Conservation (phyloP, 1,140 invertebrate species). For the Cephus cinctus region DNA sequence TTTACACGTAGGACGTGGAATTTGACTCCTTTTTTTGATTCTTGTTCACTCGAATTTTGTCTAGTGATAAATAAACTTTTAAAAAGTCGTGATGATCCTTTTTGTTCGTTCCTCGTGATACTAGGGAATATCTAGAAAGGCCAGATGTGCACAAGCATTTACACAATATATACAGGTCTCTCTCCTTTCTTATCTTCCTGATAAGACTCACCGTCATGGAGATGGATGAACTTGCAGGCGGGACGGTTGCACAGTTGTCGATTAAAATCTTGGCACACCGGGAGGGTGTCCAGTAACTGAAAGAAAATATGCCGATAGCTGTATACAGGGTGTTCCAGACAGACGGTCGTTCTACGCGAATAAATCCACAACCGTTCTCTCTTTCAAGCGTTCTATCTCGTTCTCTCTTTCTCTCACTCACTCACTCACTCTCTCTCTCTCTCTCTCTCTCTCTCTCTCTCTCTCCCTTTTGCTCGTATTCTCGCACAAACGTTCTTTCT, state of each 20-base stretch:
- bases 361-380: conserved; percentile 3
- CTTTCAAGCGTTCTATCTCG: conserved; percentile 9
- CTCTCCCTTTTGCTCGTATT: conserved; percentile 3
- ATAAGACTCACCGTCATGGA: conserved; percentile 80
- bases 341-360: conserved; percentile 21
- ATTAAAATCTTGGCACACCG: conserved; percentile 99
- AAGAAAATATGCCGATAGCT: conserved; percentile 60
- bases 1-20: too few species aligned
- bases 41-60: too few species aligned
- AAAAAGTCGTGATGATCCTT: too few species aligned
- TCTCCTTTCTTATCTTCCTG: too few species aligned
- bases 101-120: too few species aligned
- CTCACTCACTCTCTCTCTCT: conserved; percentile 15
- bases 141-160: not conserved
- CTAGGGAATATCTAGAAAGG: not conserved
- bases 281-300: conserved; percentile 99
- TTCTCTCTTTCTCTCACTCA: conserved; percentile 10
- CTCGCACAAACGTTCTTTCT: conserved; percentile 18
- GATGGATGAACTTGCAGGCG: conserved; percentile 94
- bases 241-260: conserved; percentile 90
- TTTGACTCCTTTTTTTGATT: too few species aligned
- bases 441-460: conserved; percentile 10
- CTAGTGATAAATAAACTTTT: too few species aligned
- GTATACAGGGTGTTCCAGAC: conserved; percentile 26
- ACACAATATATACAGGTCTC: conserved; percentile 2